Evolutionary conservation across 2,113 vertebrate species (phyloP), one percentile per base, ranked within the genome.

Genomic region (Garra rufa): DNA sequence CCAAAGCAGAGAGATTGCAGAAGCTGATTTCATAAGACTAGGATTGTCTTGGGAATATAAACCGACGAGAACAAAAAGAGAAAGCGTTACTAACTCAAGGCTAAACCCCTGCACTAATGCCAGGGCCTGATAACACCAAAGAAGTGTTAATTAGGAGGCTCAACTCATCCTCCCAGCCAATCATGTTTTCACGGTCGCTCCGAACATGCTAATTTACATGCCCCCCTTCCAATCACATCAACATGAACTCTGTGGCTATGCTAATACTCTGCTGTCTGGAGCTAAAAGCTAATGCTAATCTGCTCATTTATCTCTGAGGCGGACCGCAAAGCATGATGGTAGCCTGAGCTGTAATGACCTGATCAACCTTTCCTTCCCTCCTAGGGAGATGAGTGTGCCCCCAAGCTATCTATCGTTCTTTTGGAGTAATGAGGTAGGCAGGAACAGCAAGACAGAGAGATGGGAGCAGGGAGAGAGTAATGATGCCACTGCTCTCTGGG

Each of bases 341-440:
- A 84, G 89, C 90, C 90, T n/a, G 71, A 88, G 91, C 91, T 89
- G 89, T 92, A 92, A 92, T 90, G 90, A 92, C 89, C 87, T 89
- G 91, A 89, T 90, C 91, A 91, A 89, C 86, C 89, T 91, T 90
- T 92, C 89, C 92, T 69, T 74, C 81, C 52, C 57, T 67, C 43
- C 61, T 38, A 48, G 79, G 85, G 19, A 75, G 79, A 75, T 55
- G 41, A 76, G 80, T 76, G 79, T 69, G 85, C 24, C 78, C 70
- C 46, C 24, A 34, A 82, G 80, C 79, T 48, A 76, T 67, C 71
- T 73, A 73, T 50, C 61, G 38, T 76, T 55, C 70, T 63, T 69
- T 73, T 73, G 59, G 55, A 78, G 52, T 85, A 85, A 80, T 78
- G 79, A 85, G 67, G 80, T 48, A 78, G 70, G 81, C 81, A 46